These are phyloP conservation scores for Hyles lineata DNA, from an alignment of 2,888 invertebrate species.

Conservation along the genomic window DNA sequence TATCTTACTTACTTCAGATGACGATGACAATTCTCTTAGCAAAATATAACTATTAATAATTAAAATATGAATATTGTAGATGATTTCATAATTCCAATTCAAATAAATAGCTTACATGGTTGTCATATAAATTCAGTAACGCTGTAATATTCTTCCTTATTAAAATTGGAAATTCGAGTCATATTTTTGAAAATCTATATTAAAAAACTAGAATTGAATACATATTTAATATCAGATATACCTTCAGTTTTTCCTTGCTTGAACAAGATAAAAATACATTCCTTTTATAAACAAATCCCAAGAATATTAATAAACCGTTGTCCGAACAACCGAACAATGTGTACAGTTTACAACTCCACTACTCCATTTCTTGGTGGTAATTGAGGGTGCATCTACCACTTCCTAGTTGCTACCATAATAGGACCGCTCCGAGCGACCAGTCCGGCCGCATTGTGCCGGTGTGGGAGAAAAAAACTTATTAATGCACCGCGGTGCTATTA, in stretches of 20 bases:
- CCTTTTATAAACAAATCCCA: neutral
- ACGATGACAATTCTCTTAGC: no score
- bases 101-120: neutral
- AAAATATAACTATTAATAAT: no score
- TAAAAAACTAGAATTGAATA: no score
- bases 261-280: no score
- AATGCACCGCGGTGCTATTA: constrained; percentile 35
- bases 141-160: no score
- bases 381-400: constrained; percentile 64
- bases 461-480: constrained; percentile 53
- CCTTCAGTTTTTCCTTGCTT: no score
- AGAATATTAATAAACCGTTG: neutral
- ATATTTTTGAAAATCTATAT: no score
- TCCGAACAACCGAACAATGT: neutral
- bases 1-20: no score
- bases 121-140: neutral
- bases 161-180: no score
- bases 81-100: no score
- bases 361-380: constrained; percentile 75
- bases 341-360: constrained; percentile 41
- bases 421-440: constrained; percentile 51
- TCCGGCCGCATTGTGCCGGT: constrained; percentile 44
- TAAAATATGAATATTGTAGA: no score
- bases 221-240: no score
- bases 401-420: constrained; percentile 67